phyloP scores from a whole-genome alignment of 2,113 vertebrate species.

The Pipa parva region DNA sequence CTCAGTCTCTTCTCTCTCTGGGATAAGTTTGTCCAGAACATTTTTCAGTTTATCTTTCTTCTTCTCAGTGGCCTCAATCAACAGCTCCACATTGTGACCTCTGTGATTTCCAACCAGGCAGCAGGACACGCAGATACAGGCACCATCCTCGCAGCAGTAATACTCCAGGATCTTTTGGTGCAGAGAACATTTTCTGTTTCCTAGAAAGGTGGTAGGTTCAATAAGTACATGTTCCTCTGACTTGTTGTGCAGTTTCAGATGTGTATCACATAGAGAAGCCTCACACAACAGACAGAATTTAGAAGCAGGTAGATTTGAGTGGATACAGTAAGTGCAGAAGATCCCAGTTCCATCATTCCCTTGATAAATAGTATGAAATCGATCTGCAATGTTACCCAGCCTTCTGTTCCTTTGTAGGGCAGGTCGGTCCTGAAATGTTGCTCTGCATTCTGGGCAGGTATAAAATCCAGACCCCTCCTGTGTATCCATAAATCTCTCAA shows the following conservation, averaged over 20 bases:
- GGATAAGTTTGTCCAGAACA: not conserved
- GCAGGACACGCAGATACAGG: slow-evolving; percentile 49
- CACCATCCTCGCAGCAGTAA: slow-evolving; percentile 43
- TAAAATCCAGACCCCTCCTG: slow-evolving; percentile 33
- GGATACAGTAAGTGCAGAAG: not conserved
- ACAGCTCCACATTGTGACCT: slow-evolving; percentile 17
- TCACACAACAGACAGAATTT: not conserved
- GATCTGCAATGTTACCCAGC: slow-evolving; percentile 45
- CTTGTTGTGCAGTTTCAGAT: not conserved
- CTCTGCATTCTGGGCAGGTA: slow-evolving; percentile 74
- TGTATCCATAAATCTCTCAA: slow-evolving; percentile 3
- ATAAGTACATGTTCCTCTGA: not conserved
- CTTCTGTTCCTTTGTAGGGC: slow-evolving; percentile 65
- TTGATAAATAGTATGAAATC: slow-evolving; percentile 57
- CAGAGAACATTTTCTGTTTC: slow-evolving; percentile 16
- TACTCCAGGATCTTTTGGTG: slow-evolving; percentile 49
- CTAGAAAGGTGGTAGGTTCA: not conserved
- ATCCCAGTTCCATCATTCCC: slow-evolving; percentile 45
- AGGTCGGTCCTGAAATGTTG: slow-evolving; percentile 57
- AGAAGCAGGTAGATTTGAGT: not conserved
- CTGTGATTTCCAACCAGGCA: slow-evolving; percentile 45
- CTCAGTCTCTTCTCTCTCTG: not conserved
- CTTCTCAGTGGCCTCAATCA: not conserved
- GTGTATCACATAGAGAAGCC: not conserved
- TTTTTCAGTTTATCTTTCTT: not conserved